These are phyloP conservation scores for Rana temporaria DNA, from an alignment of 2,113 vertebrate genomes.

Conservation along the genomic window DNA sequence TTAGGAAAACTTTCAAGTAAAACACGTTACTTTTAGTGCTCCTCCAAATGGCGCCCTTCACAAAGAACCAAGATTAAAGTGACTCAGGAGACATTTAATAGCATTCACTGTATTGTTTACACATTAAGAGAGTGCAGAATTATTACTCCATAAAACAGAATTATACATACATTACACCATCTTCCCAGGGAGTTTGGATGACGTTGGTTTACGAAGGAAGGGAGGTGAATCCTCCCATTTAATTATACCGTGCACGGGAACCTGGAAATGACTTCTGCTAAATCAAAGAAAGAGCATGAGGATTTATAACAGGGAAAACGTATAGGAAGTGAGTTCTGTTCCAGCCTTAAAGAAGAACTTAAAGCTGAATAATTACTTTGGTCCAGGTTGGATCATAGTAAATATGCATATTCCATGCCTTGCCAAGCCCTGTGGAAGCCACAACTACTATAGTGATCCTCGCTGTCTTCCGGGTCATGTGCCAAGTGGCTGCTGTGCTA, in stretches of 20 bases:
- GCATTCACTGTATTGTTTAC: not conserved
- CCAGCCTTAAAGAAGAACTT: too few relatives aligned
- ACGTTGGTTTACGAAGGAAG: slow-evolving; percentile 40
- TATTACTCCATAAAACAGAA: slow-evolving; percentile 26
- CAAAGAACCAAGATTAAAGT: not conserved
- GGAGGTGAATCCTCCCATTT: slow-evolving; percentile 44
- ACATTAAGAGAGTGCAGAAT: not conserved
- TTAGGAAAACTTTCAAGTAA: too few relatives aligned
- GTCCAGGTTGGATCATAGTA: too few relatives aligned
- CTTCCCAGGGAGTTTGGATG: slow-evolving; percentile 31
- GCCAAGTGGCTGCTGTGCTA: too few relatives aligned
- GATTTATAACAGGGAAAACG: not conserved
- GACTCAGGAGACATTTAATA: slow-evolving; percentile 28
- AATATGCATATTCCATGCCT: too few relatives aligned
- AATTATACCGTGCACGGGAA: slow-evolving; percentile 15
- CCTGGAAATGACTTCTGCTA: not conserved
- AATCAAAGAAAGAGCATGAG: not conserved
- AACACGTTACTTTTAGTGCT: too few relatives aligned
- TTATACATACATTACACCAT: slow-evolving; percentile 16
- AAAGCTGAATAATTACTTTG: too few relatives aligned
- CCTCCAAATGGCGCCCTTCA: not conserved
- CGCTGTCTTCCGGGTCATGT: too few relatives aligned
- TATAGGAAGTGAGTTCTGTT: not conserved
- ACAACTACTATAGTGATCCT: too few relatives aligned
- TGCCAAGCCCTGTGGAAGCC: too few relatives aligned